These are phyloP conservation scores for Ameiurus melas DNA, from an alignment of 2,113 vertebrate genomes.

Conservation along the genomic window DNA sequence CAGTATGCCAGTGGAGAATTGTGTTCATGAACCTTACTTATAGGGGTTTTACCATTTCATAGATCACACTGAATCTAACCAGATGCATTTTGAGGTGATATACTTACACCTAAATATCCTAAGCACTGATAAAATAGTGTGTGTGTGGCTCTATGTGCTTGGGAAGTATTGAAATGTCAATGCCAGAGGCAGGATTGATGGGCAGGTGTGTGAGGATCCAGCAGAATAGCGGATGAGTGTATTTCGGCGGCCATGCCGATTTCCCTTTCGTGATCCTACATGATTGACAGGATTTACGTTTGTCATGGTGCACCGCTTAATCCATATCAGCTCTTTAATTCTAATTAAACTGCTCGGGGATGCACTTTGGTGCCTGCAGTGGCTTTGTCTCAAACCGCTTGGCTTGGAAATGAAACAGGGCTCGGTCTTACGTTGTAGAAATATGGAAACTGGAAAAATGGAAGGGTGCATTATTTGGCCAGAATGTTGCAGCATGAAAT, in stretches of 20 bases:
- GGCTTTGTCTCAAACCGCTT: constrained; percentile 50
- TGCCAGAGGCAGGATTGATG: constrained; percentile 21
- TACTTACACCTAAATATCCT: background rate
- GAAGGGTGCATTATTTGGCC: constrained; percentile 6
- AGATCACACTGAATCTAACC: background rate
- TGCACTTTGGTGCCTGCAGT: constrained; percentile 27
- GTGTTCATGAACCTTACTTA: constrained; percentile 26
- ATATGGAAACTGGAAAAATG: background rate
- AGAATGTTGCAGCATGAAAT: background rate
- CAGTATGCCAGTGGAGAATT: constrained; percentile 26
- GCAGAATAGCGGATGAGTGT: constrained; percentile 33
- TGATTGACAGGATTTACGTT: constrained; percentile 53
- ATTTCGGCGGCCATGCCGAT: constrained; percentile 29
- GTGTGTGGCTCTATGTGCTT: background rate
- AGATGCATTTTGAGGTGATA: constrained; percentile 14
- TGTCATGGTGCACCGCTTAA: constrained; percentile 55
- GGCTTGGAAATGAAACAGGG: constrained; percentile 52
- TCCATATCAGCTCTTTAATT: constrained; percentile 59
- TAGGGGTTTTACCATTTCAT: background rate
- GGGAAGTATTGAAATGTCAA: constrained; percentile 33
- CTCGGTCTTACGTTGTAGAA: constrained; percentile 22
- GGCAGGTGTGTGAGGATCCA: constrained; percentile 34
- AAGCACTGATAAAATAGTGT: background rate
- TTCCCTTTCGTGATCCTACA: constrained; percentile 48
- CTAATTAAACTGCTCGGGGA: constrained; percentile 60